Conservation (phyloP, 2,888 invertebrate species). For the Cephus rjabovi region DNA sequence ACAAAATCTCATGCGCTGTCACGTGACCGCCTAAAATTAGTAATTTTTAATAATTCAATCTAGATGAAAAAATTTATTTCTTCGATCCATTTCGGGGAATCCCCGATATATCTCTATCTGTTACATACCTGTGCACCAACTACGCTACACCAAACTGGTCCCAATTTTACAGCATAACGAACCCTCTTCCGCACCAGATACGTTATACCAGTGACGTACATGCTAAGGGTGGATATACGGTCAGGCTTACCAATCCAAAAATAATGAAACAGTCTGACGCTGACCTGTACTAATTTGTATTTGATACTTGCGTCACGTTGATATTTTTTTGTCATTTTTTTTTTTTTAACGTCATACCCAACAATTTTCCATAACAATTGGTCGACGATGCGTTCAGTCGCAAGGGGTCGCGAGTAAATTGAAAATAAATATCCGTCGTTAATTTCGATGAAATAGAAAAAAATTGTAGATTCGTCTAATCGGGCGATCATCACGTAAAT, state of each 20-base stretch:
- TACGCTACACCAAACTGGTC: not conserved
- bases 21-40: too few relatives aligned
- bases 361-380: conserved; percentile 15
- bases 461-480: not conserved
- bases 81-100: too few relatives aligned
- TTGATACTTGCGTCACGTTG: not conserved
- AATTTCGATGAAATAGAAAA: not conserved
- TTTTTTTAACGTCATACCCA: not conserved
- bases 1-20: too few relatives aligned
- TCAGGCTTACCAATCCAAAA: too few relatives aligned
- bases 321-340: not conserved
- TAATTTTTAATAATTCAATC: too few relatives aligned
- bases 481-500: not conserved
- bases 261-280: not conserved
- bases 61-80: too few relatives aligned
- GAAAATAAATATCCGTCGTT: not conserved
- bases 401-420: not conserved
- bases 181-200: not conserved
- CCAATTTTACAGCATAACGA: not conserved
- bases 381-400: conserved; percentile 12
- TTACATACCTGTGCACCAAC: not conserved
- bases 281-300: conserved; percentile 18
- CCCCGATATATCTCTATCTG: not conserved
- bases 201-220: not conserved
- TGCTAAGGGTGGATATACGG: not conserved